Evolutionary conservation across 2,888 invertebrate genomes (phyloP), one percentile per base, ranked within the genome.

Genomic region (Falcaria lacertinaria): DNA sequence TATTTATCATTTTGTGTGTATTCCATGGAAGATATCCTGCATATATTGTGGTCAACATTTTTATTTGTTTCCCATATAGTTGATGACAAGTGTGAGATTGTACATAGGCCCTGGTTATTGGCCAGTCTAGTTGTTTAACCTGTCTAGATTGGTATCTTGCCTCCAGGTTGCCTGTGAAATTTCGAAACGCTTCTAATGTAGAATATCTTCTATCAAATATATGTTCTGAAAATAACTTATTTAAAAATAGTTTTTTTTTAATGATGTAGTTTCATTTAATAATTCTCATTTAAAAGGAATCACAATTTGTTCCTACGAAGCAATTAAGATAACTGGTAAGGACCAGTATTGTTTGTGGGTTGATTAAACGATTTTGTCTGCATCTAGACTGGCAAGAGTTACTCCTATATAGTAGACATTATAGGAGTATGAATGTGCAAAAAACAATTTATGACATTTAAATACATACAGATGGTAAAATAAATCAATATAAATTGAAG

Each of bases 31-130:
- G 57, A 60, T 64, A 66, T 47, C 50, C 50, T 60, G 48, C 44
- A 46, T 8, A n/a, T 37, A 56, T 69, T 53, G 47, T 71, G 59
- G 66, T 67, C 64, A 65, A 65, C 78, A 74, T 71, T 55, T 69
- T 80, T 86, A 87, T 87, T 87, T 87, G 81, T 85, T 77, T 68
- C 72, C 82, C 72, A 75, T 80, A 66, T 61, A 69, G 80, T 75
- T 72, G 63, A 67, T 60, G 54, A 51, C 48, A 25, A 50, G 50
- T 43, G 40, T 42, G 43, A 39, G 47, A 43, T 43, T 42, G 37
- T 46, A 22, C 48, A 42, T 52, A 48, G 48, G 57, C 46, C 46
- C n/a, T n/a, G 49, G 46, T 48, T 48, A 41, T 35, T 44, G 42
- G 49, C 50, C 44, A 45, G 41, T 51, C 1, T 61, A 64, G 60